Evolutionary conservation across 2,797 vertebrate species (phyloP), one percentile per base, ranked within the genome.

Genomic region (Gephyroberyx darwinii): DNA sequence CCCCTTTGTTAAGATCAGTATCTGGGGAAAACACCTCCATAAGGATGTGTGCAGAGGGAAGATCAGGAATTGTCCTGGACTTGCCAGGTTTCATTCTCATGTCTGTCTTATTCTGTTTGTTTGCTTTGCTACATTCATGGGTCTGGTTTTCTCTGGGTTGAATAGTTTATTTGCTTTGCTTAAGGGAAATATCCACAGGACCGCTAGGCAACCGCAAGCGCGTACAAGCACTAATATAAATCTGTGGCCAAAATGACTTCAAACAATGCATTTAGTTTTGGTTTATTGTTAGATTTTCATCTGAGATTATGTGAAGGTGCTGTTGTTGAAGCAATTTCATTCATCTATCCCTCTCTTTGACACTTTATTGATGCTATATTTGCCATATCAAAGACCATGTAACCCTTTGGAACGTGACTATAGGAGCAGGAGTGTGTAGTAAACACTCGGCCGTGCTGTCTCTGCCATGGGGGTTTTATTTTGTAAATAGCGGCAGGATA

Each of bases 351-450:
- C 20, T 65, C 19, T 54, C 7, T 77, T 59, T 81, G 77, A 78
- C 80, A 89, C 78, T 87, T 87, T 84, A 84, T 54, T 52, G 50
- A 81, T 75, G 75, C 62, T 62, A 8, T 71, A 68, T 60, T 76
- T 75, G 56, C 59, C 68, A 63, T 77, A 54, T 74, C 37, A 77
- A 75, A 78, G n/a, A 74, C 50, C 17, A 54, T 8, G 14, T 45
- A 67, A 59, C 52, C 30, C 57, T 19, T 56, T 67, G 20, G 55
- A 48, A 16, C 33, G 31, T 20, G 16, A 50, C 58, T 19, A 1
- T n/a, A 50, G 31, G 8, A 48, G 13, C 17, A 54, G 20, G 31
- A 45, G 19, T 53, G 31, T 62, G 22, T 48, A 26, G 8, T 10
- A 13, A 13, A 17, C 26, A 26, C 9, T 41, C 20, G 30, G 47